Evolutionary conservation across 2,888 invertebrate genomes (phyloP), one percentile per base, ranked within the genome.

Genomic region (Synergus umbraculus): DNA sequence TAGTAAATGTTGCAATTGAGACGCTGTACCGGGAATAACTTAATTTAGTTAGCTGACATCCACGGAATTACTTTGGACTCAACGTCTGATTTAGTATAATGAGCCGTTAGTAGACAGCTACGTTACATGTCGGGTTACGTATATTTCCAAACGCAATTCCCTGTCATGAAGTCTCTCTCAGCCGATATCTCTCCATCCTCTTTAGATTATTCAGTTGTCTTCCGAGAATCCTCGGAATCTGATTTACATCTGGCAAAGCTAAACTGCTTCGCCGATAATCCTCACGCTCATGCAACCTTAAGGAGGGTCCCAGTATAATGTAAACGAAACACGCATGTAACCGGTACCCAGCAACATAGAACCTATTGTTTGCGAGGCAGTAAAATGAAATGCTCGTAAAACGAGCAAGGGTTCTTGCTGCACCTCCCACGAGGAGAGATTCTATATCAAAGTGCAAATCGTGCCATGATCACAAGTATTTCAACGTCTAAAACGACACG

Each of bases 351-450:
- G 76, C 78, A 77, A 78, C 77, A 64, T 49, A 12, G 37, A 43
- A 54, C 64, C 76, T 66, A 78, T 76, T 79, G 78, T 81, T 78
- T 64, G 44, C n/a, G 13, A 77, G 60, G 78, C 79, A 78, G 79
- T 83, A 83, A 83, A 81, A 78, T 78, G 83, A 79, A 77, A n/a
- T 77, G 73, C 78, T 83, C 83, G 82, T 83, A 82, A 83, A 83
- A 83, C 54, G 63, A 76, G 67, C 69, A 60, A 37, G 76, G 44
- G 49, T 66, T 66, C 65, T 43, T 66, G 66, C 37, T 66, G 43
- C 66, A 66, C 66, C 66, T 66, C 43, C 66, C 66, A 41, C 43
- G n/a, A 66, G 41, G 41, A 43, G 18, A 66, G 43, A 66, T 66
- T 66, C 41, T 66, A 5, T 43, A 66, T 66, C 66, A 66, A 66